phyloP scores from a whole-genome alignment of 2,113 vertebrate genomes.

The Peromyscus polionotus region DNA sequence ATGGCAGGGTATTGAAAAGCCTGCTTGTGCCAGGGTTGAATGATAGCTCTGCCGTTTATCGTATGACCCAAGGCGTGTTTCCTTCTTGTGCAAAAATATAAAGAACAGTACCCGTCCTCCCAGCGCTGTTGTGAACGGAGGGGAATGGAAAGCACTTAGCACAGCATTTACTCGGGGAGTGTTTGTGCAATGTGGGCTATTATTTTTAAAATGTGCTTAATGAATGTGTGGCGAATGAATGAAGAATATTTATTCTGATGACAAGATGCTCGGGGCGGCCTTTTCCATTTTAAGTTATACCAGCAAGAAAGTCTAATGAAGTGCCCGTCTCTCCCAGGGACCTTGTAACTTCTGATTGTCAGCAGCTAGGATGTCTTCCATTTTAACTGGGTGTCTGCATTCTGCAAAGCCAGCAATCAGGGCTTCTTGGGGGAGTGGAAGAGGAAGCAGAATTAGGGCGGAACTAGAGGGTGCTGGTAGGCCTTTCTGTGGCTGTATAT shows the following conservation, averaged over 20 bases:
- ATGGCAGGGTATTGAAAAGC: not conserved
- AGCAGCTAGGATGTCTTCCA: constrained; percentile 41
- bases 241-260: constrained; percentile 73
- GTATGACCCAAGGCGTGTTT: not conserved
- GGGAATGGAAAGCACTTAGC: constrained; percentile 18
- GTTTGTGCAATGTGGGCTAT: constrained; percentile 27
- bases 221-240: constrained; percentile 61
- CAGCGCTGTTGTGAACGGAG: not conserved
- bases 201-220: constrained; percentile 70
- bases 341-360: constrained; percentile 64
- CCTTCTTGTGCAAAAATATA: not conserved
- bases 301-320: constrained; percentile 68
- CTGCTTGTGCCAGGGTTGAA: not conserved
- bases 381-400: constrained; percentile 43
- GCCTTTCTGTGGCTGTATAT: not conserved
- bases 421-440: not conserved
- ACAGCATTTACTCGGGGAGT: not conserved
- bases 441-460: not conserved
- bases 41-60: not conserved
- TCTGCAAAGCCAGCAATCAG: not conserved
- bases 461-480: not conserved
- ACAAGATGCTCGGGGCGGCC: constrained; percentile 66
- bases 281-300: constrained; percentile 76
- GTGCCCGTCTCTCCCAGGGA: constrained; percentile 48
- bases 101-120: not conserved